Evolutionary conservation across 2,797 vertebrate species (phyloP).

Genomic region (Ficedula albicollis): DNA sequence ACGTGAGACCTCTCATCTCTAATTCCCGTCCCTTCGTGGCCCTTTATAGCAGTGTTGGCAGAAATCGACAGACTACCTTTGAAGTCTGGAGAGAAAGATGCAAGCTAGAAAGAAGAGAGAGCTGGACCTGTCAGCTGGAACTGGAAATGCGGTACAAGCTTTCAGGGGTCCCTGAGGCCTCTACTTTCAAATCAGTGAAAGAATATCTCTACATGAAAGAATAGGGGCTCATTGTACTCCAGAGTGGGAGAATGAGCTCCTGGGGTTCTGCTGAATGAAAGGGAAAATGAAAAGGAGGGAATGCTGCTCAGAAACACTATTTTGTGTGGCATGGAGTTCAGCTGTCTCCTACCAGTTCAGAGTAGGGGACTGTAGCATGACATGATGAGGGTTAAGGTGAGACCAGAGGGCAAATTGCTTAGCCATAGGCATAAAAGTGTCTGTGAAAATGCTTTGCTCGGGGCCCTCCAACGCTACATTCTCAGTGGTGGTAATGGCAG

Average conservation of each 20-base stretch:
- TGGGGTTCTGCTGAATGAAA: constrained; percentile 39
- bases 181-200: constrained; percentile 33
- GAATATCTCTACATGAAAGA: neutral
- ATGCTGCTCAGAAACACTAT: neutral
- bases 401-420: constrained; percentile 8
- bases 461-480: neutral
- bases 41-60: neutral
- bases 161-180: constrained; percentile 22
- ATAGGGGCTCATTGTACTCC: neutral
- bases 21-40: neutral
- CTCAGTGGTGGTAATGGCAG: neutral
- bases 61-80: neutral
- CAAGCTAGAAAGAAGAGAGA: constrained; percentile 22
- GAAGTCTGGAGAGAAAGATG: constrained; percentile 16
- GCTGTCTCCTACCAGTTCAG: neutral
- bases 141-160: neutral
- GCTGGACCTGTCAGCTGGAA: constrained; percentile 4
- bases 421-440: constrained; percentile 4
- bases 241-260: constrained; percentile 21
- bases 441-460: neutral
- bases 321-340: neutral
- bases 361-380: neutral
- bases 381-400: neutral
- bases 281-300: constrained; percentile 17
- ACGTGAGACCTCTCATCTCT: neutral